A percentile compares a stretch with the other conserved stretches of the same genome.
These are phyloP conservation scores for Micoletzkya japonica DNA, from an alignment of 2,888 invertebrate genomes.

Conservation along the genomic window DNA sequence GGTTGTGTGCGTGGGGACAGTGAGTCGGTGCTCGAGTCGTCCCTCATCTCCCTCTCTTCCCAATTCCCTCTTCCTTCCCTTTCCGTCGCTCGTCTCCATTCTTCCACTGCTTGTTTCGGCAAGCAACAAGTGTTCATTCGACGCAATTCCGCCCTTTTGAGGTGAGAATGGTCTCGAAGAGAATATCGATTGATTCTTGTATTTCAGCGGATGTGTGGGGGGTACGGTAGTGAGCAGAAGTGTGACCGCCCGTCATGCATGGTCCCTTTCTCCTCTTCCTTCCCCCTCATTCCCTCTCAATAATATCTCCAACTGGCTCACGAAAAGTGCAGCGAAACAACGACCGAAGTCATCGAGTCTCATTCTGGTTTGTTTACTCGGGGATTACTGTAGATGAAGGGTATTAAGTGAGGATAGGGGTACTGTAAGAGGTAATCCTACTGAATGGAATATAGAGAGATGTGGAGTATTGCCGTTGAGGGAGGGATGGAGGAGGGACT, in stretches of 20 bases:
- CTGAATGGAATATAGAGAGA: neutral
- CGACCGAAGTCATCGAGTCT: neutral
- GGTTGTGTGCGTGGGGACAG: neutral
- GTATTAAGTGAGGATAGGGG: neutral
- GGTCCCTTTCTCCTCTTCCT: slow-evolving; percentile 5
- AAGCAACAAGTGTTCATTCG: neutral
- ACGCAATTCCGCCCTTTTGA: neutral
- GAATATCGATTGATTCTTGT: too few species aligned
- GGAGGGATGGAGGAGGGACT: slow-evolving; percentile 15
- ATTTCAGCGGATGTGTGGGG: too few species aligned
- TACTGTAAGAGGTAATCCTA: neutral
- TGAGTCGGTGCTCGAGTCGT: neutral
- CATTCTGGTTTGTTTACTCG: neutral
- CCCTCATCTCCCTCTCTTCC: neutral
- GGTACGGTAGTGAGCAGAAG: too few species aligned
- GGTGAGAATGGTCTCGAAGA: too few species aligned
- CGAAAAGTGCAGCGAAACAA: neutral
- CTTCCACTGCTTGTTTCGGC: neutral
- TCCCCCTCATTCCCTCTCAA: neutral
- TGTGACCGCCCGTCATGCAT: slow-evolving; percentile 13
- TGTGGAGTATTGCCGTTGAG: neutral
- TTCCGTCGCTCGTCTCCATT: slow-evolving; percentile 6
- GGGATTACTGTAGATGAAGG: neutral
- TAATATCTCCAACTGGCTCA: neutral
- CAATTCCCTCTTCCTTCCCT: slow-evolving; percentile 28